These are phyloP conservation scores for Amazona finschi DNA, from an alignment of 2,797 vertebrate species.

Conservation along the genomic window DNA sequence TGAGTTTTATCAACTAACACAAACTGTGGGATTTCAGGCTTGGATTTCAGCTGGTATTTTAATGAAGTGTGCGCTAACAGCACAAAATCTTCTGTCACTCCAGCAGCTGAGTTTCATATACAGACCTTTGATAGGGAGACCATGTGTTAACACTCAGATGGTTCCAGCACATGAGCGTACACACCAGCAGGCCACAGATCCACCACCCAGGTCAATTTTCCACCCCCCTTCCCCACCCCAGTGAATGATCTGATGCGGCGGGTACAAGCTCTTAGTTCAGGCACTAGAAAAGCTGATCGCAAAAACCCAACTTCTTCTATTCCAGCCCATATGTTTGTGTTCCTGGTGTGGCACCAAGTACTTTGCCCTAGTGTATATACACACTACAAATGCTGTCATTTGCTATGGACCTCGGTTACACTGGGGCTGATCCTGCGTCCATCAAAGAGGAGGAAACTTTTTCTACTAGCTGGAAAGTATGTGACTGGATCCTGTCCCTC, in stretches of 20 bases:
- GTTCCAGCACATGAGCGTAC: conserved; percentile 47
- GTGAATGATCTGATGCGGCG: not conserved
- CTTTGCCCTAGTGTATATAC: not conserved
- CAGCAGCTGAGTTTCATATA: conserved; percentile 80
- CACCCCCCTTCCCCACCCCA: not conserved
- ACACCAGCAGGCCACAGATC: conserved; percentile 62
- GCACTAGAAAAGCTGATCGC: not conserved
- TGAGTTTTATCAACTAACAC: conserved; percentile 91
- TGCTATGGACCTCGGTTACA: not conserved
- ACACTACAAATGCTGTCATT: not conserved
- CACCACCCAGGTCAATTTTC: conserved; percentile 57
- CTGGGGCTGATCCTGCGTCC: not conserved
- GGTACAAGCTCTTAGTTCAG: not conserved
- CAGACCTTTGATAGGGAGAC: conserved; percentile 76
- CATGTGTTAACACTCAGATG: conserved; percentile 82
- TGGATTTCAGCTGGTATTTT: conserved; percentile 89
- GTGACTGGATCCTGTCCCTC: not conserved
- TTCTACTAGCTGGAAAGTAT: not conserved
- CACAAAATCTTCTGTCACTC: conserved; percentile 76
- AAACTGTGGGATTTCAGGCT: conserved; percentile 84
- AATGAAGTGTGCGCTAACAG: conserved; percentile 89
- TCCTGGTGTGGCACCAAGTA: not conserved
- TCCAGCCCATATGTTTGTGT: fast-evolving
- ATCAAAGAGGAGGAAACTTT: not conserved
- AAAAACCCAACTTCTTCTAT: not conserved